Conservation (phyloP, 2,113 vertebrate genomes). For the Halcyon malimbica region DNA sequence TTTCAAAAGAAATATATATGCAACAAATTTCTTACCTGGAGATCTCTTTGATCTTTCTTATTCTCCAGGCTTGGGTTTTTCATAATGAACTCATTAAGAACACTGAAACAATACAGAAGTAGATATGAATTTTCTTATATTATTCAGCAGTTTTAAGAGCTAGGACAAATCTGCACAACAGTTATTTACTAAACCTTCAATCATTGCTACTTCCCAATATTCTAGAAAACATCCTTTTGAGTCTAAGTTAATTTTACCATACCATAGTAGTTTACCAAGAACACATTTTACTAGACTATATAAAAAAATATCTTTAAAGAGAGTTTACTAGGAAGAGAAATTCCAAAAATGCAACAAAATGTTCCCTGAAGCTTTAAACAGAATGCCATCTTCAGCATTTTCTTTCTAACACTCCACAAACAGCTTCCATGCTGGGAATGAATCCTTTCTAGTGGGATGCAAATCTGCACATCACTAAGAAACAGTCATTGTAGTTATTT, state of each 20-base stretch:
- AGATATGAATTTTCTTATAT: background rate
- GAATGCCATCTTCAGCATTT: background rate
- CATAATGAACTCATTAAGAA: constrained; percentile 98
- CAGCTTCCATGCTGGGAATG: background rate
- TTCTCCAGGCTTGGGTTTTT: constrained; percentile 97
- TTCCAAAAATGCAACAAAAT: background rate
- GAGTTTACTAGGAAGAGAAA: background rate
- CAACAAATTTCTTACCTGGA: constrained; percentile 83
- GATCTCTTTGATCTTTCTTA: constrained; percentile 98
- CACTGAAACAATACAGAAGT: constrained; percentile 68
- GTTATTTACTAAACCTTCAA: background rate
- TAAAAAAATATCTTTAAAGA: background rate
- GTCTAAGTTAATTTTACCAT: background rate
- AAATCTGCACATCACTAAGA: background rate
- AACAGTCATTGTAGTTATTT: background rate
- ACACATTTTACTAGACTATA: background rate
- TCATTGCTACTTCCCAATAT: background rate
- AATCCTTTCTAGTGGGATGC: background rate
- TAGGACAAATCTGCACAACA: background rate
- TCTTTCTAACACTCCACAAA: background rate
- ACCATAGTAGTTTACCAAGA: background rate
- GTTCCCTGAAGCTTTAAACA: background rate
- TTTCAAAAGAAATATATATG: background rate
- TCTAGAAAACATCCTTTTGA: background rate
- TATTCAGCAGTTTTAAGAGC: background rate